phyloP scores from a whole-genome alignment of 2,113 vertebrate genomes.

The Cricetomys ansorgei region DNA sequence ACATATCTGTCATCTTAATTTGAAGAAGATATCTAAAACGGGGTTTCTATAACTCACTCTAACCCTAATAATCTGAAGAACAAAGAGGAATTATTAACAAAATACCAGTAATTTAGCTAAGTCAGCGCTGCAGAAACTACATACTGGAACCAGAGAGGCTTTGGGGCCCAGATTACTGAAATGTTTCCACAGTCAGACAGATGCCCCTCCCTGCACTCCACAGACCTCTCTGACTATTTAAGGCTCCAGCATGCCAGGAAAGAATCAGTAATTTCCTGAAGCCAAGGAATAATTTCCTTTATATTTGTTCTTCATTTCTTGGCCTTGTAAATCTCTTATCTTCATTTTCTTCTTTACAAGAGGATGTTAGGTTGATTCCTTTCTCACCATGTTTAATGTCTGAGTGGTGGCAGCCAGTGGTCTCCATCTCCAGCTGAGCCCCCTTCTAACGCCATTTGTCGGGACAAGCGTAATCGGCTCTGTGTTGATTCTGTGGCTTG shows the following conservation, averaged over 20 bases:
- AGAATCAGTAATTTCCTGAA: slow-evolving; percentile 60
- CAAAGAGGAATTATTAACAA: slow-evolving; percentile 46
- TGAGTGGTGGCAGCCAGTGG: background rate
- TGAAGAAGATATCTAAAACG: slow-evolving; percentile 5
- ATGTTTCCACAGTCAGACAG: background rate
- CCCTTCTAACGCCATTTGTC: background rate
- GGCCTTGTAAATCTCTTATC: slow-evolving; percentile 47
- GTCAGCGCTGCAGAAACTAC: background rate
- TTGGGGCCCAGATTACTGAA: background rate
- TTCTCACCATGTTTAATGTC: background rate
- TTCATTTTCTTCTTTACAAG: slow-evolving; percentile 43
- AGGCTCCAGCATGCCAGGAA: slow-evolving; percentile 19
- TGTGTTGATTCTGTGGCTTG: background rate
- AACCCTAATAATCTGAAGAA: slow-evolving; percentile 39
- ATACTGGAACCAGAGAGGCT: background rate
- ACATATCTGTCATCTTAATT: slow-evolving; percentile 31
- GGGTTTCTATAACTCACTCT: slow-evolving; percentile 2
- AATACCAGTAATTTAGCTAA: slow-evolving; percentile 13
- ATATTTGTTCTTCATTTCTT: slow-evolving; percentile 48
- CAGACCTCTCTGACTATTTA: background rate
- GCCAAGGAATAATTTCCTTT: slow-evolving; percentile 40
- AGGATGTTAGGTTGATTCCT: background rate
- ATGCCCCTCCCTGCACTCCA: background rate
- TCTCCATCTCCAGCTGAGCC: background rate
- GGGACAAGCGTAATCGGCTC: slow-evolving; percentile 26